phyloP scores from a whole-genome alignment of 2,113 vertebrate genomes.

The Sphyrna mokarran region DNA sequence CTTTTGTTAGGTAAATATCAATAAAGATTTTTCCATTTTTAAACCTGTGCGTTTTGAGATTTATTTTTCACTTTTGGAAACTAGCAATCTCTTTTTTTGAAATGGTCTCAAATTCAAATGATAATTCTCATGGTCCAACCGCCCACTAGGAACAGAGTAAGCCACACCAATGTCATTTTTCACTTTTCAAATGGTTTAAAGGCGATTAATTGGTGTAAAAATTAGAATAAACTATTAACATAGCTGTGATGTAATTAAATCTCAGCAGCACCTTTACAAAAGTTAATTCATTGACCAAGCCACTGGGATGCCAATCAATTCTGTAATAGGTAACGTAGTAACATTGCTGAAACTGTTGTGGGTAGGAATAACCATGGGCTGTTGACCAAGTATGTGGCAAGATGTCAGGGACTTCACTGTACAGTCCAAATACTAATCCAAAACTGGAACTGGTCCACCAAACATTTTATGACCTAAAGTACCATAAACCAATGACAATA shows the following conservation, averaged over 20 bases:
- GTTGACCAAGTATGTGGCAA: not conserved
- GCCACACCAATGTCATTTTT: not conserved
- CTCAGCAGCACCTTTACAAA: constrained; percentile 1
- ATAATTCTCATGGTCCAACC: not conserved
- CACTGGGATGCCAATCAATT: not conserved
- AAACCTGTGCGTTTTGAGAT: not conserved
- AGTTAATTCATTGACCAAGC: not conserved
- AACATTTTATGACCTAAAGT: not conserved
- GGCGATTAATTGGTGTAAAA: not conserved
- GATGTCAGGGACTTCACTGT: not conserved
- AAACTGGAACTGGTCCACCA: not conserved
- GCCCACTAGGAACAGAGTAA: not conserved
- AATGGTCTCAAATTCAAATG: not conserved
- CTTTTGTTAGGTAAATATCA: not conserved
- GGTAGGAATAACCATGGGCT: not conserved
- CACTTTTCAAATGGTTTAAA: not conserved
- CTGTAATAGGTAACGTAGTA: not conserved
- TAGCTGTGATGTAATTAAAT: not conserved
- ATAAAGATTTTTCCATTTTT: not conserved
- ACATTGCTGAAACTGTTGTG: not conserved
- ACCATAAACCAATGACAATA: not conserved
- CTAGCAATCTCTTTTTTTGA: not conserved
- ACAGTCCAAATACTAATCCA: not conserved
- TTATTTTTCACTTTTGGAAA: not conserved
- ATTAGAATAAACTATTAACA: not conserved